Percentiles rank a stretch among this genome's conserved stretches.
These are phyloP conservation scores for Phalacrocorax pelagicus DNA, from an alignment of 2,113 vertebrate species.

Conservation along the genomic window DNA sequence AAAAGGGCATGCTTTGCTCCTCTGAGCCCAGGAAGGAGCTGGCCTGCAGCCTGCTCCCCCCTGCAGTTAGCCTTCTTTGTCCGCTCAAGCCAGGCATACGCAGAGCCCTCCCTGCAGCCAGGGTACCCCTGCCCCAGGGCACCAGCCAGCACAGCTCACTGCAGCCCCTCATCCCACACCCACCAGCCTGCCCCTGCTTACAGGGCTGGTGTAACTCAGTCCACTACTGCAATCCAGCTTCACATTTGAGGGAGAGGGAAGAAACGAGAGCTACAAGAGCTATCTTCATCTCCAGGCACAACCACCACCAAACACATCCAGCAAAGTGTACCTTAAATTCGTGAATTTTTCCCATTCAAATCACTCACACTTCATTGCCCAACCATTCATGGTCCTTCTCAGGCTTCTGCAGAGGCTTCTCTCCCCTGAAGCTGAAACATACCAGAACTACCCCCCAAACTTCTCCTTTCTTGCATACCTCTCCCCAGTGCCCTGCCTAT, in stretches of 20 bases:
- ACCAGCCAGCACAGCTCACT: no score
- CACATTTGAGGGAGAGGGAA: fast-evolving
- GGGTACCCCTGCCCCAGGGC: no score
- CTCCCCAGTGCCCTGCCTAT: fast-evolving
- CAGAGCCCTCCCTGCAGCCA: neutral
- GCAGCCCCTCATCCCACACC: neutral
- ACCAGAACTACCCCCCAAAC: fast-evolving
- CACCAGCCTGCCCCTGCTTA: neutral
- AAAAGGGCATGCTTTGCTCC: neutral
- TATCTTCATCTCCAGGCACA: neutral
- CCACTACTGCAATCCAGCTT: no score
- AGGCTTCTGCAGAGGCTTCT: neutral
- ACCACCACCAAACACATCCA: neutral
- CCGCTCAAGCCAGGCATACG: neutral
- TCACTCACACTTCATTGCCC: neutral
- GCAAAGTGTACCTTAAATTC: neutral
- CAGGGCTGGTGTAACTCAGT: neutral
- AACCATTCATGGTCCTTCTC: fast-evolving
- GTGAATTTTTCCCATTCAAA: neutral
- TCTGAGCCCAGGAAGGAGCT: neutral
- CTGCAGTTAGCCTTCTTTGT: fast-evolving
- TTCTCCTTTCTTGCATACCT: fast-evolving
- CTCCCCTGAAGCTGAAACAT: neutral
- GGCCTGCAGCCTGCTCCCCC: neutral
- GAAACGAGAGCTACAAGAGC: fast-evolving